Conservation (phyloP, 2,797 vertebrate species). For the Lithobates pipiens region DNA sequence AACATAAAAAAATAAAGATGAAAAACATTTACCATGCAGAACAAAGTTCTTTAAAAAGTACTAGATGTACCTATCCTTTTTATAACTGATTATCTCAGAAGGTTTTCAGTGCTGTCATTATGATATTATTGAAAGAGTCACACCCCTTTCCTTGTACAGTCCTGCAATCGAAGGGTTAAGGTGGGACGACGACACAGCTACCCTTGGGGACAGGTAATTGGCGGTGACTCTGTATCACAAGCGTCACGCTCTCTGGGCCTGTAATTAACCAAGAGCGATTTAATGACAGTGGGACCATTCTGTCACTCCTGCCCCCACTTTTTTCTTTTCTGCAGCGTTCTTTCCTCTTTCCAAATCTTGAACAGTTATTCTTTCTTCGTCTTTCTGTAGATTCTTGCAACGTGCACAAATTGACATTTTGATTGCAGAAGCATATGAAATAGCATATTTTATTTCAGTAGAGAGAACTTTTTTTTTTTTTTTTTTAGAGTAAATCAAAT, state of each 20-base stretch:
- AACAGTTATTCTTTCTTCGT: slow-evolving; percentile 20
- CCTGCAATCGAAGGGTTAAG: slow-evolving; percentile 33
- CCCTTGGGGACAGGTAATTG: slow-evolving; percentile 59
- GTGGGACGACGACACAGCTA: slow-evolving; percentile 46
- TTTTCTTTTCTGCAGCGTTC: not conserved
- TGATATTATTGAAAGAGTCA: not conserved
- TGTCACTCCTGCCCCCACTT: not conserved
- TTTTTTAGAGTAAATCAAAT: slow-evolving; percentile 7
- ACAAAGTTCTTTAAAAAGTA: not conserved
- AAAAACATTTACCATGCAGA: not conserved
- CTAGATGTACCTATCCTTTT: no score
- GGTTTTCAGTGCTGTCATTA: no score
- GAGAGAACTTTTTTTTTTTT: not conserved
- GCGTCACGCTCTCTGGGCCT: slow-evolving; percentile 53
- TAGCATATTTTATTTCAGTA: slow-evolving; percentile 9
- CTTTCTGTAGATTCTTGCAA: slow-evolving; percentile 12
- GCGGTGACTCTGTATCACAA: slow-evolving; percentile 55
- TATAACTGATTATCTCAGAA: no score
- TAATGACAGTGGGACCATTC: slow-evolving; percentile 52
- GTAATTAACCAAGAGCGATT: slow-evolving; percentile 57
- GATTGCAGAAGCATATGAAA: slow-evolving; percentile 17
- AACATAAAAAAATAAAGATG: no score
- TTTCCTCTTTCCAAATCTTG: not conserved
- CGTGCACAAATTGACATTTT: slow-evolving; percentile 20
- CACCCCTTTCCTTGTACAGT: not conserved